These are phyloP conservation scores for Philaethria dido DNA, from an alignment of 2,888 invertebrate genomes.

Conservation along the genomic window DNA sequence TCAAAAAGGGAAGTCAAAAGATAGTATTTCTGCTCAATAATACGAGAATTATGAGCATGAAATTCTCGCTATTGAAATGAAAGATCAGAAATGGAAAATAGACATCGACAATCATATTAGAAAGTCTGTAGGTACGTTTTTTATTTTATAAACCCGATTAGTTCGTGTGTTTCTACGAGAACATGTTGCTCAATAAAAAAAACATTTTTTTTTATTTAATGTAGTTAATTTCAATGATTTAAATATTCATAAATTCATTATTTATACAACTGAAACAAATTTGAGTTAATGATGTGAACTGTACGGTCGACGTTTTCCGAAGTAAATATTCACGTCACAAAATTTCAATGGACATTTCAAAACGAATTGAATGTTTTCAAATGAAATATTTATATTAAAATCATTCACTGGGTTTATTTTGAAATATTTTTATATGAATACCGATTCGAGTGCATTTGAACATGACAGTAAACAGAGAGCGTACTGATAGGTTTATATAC, in stretches of 20 bases:
- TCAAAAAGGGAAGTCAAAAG: slow-evolving; percentile 19
- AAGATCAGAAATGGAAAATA: slow-evolving; percentile 13
- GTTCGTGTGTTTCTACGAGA: neutral
- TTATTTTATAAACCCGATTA: neutral
- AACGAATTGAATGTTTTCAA: slow-evolving; percentile 10
- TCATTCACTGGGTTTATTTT: slow-evolving; percentile 2
- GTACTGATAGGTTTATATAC: slow-evolving; percentile 6
- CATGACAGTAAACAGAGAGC: slow-evolving; percentile 4
- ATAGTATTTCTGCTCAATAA: slow-evolving; percentile 9
- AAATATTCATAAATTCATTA: slow-evolving; percentile 1
- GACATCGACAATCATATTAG: neutral
- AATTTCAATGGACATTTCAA: slow-evolving; percentile 20
- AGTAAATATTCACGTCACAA: slow-evolving; percentile 17
- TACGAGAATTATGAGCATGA: slow-evolving; percentile 12
- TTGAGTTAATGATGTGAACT: neutral
- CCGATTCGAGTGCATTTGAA: neutral
- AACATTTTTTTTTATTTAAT: neutral
- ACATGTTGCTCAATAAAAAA: neutral
- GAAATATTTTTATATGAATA: slow-evolving; percentile 23
- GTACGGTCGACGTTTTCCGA: neutral
- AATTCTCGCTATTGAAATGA: slow-evolving; percentile 6
- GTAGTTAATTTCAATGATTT: too few relatives aligned
- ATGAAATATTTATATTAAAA: slow-evolving; percentile 20
- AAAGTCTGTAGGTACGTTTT: neutral
- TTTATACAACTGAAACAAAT: slow-evolving; percentile 16